These are phyloP conservation scores for Amphiura filiformis DNA, from an alignment of 35 echinoderm and acorn worm genomes.

Conservation along the genomic window DNA sequence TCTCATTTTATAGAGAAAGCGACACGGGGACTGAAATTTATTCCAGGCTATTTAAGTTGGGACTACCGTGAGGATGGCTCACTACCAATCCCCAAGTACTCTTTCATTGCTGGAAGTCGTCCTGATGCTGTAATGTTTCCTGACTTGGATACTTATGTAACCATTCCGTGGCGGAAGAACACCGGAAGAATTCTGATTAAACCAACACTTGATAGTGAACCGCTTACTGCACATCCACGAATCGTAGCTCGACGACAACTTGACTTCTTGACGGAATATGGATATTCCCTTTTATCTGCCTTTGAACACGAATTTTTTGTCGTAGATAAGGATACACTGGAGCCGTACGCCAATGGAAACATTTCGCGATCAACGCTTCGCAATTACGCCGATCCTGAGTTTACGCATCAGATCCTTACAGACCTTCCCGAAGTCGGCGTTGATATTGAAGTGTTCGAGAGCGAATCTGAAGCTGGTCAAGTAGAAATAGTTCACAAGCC, in stretches of 20 bases:
- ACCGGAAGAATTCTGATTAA: conserved; percentile 50
- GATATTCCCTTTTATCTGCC: conserved; percentile 34
- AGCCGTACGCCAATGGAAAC: neutral
- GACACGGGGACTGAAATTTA: conserved; percentile 40
- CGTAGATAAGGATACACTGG: conserved; percentile 42
- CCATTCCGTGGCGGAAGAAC: conserved; percentile 47
- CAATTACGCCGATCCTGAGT: conserved; percentile 34
- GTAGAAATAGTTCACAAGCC: conserved; percentile 66
- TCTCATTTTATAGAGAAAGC: conserved; percentile 62
- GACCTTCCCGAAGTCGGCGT: conserved; percentile 12
- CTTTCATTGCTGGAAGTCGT: conserved; percentile 41
- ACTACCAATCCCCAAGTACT: conserved; percentile 21
- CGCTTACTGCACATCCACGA: conserved; percentile 28
- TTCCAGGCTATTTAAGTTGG: conserved; percentile 44
- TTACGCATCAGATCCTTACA: conserved; percentile 29
- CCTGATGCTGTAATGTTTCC: conserved; percentile 54
- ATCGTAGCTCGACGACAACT: conserved; percentile 52
- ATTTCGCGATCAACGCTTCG: conserved; percentile 52
- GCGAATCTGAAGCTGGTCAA: conserved; percentile 32
- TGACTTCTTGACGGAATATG: conserved; percentile 26
- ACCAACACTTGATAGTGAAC: neutral
- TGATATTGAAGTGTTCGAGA: too few species aligned
- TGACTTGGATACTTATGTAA: conserved; percentile 66
- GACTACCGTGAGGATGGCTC: conserved; percentile 33
- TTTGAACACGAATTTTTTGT: conserved; percentile 79